A percentile compares a stretch with the other conserved stretches of the same genome.
Conservation (phyloP, 1,140 invertebrate species). For the Zophobas morio region DNA sequence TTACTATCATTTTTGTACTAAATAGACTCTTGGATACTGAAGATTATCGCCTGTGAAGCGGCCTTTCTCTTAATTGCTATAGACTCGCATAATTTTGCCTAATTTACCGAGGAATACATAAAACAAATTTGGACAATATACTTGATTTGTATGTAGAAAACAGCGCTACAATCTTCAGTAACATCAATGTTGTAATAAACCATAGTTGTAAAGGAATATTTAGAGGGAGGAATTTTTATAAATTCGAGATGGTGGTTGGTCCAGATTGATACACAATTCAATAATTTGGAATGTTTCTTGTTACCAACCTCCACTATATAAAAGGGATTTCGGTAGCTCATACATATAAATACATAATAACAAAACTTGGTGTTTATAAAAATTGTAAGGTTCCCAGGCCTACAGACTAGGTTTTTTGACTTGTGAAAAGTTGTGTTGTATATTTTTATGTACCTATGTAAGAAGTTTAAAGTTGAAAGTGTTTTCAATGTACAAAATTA, state of each 20-base stretch:
- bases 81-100: constrained; percentile 16
- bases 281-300: constrained; percentile 15
- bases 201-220: constrained; percentile 37
- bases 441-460: constrained; percentile 13
- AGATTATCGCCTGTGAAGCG: constrained; percentile 37
- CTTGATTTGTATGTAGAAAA: background rate
- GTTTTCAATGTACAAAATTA: constrained; percentile 27
- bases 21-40: constrained; percentile 15
- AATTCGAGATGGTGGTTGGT: constrained; percentile 2
- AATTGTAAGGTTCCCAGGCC: constrained; percentile 27
- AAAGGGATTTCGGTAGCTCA: constrained; percentile 17
- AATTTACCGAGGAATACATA: constrained; percentile 13
- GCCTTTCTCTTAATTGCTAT: constrained; percentile 15
- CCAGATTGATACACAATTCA: background rate
- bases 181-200: constrained; percentile 34
- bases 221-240: constrained; percentile 29
- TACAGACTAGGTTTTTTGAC: constrained; percentile 21
- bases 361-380: constrained; percentile 12
- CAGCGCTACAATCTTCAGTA: constrained; percentile 39
- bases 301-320: constrained; percentile 11
- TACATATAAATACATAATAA: constrained; percentile 16
- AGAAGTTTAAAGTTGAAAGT: background rate
- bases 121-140: constrained; percentile 32
- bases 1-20: constrained; percentile 16
- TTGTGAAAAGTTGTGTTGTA: constrained; percentile 19